Conservation (phyloP, 2,888 invertebrate genomes). For the Xestoiulus laeticollis region DNA sequence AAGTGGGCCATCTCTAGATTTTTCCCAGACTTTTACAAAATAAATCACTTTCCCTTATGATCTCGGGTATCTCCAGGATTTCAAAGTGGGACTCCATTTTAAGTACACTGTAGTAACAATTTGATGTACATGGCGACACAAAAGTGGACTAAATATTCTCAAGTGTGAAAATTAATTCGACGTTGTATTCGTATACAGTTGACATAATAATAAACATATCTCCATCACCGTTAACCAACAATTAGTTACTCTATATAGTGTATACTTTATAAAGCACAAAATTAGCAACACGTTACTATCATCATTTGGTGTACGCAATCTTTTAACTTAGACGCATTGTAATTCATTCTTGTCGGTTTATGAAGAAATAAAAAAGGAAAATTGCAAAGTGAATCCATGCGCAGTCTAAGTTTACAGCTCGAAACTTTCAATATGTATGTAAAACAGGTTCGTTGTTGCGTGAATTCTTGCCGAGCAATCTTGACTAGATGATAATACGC, state of each 20-base stretch:
- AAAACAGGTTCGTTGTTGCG: conserved; percentile 43
- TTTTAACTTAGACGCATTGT: neutral
- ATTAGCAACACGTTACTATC: neutral
- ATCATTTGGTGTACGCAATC: neutral
- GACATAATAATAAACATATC: neutral
- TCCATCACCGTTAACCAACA: neutral
- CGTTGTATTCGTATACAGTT: neutral
- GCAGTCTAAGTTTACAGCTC: conserved; percentile 38
- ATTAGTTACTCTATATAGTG: neutral
- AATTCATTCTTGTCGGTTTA: conserved; percentile 39
- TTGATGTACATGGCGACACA: no score
- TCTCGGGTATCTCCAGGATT: no score
- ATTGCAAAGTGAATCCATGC: conserved; percentile 17
- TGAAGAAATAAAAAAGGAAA: neutral
- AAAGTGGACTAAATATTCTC: no score
- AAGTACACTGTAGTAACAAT: no score
- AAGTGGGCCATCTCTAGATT: no score
- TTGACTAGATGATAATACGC: conserved; percentile 38
- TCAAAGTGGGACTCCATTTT: no score
- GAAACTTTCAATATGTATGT: conserved; percentile 43
- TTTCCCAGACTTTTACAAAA: no score
- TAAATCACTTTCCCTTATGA: no score
- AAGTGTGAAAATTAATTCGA: no score
- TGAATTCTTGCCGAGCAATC: conserved; percentile 33
- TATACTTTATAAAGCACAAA: neutral